Percentiles rank a stretch among this genome's conserved stretches.
Conservation (phyloP, 2,797 vertebrate species). For the Sebastes flavidus region DNA sequence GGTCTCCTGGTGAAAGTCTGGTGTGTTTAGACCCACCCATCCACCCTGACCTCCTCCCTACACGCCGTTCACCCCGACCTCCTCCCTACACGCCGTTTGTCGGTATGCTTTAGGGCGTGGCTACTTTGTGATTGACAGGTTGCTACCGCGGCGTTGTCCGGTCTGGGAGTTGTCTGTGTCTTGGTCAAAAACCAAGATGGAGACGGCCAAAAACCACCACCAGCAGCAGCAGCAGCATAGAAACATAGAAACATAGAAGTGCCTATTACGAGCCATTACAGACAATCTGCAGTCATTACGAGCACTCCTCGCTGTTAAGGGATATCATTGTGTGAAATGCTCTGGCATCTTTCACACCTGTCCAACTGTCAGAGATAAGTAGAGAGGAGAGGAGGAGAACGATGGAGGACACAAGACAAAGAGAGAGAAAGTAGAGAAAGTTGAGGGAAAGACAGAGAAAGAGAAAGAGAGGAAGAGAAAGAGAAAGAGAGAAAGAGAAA, state of each 20-base stretch:
- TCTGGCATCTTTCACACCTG: constrained; percentile 62
- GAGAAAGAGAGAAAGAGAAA: background rate
- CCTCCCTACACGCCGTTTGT: too few species aligned
- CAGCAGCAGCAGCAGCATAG: constrained; percentile 1
- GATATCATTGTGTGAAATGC: constrained; percentile 61
- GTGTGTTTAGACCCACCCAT: too few species aligned
- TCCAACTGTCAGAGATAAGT: constrained; percentile 70
- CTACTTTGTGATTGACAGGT: too few species aligned
- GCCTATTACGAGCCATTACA: constrained; percentile 69
- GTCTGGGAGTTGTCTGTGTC: too few species aligned
- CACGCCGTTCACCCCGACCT: too few species aligned
- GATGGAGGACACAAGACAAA: background rate
- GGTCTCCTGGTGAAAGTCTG: too few species aligned
- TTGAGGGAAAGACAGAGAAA: background rate
- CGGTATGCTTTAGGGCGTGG: too few species aligned
- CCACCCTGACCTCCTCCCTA: too few species aligned
- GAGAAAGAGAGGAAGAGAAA: too few species aligned
- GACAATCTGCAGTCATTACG: constrained; percentile 72
- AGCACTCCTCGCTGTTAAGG: constrained; percentile 61
- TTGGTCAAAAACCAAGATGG: too few species aligned
- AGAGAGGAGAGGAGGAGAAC: constrained; percentile 1
- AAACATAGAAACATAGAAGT: constrained; percentile 4
- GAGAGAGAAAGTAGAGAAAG: background rate
- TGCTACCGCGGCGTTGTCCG: too few species aligned
- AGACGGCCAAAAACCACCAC: too few species aligned